phyloP scores from a whole-genome alignment of 2,888 invertebrate genomes.

The Lithophane ornitopus region DNA sequence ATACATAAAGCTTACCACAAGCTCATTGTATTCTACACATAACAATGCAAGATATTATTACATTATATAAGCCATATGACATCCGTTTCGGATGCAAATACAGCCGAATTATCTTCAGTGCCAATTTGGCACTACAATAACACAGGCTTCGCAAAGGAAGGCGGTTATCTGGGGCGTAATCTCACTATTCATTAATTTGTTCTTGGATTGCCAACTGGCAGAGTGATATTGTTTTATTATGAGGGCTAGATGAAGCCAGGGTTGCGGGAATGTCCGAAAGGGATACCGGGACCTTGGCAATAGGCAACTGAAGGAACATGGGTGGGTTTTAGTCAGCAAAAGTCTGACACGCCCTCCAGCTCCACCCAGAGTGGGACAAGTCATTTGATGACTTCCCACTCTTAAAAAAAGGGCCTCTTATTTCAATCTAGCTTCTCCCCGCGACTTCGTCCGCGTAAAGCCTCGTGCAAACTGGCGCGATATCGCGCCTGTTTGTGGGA shows the following conservation, averaged over 20 bases:
- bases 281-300: no score
- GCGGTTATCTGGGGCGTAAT: constrained; percentile 37
- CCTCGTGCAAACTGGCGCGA: no score
- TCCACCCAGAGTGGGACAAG: no score
- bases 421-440: no score
- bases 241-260: not conserved
- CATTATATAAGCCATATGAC: constrained; percentile 21
- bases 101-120: constrained; percentile 45
- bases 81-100: constrained; percentile 25
- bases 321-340: no score
- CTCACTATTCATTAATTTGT: constrained; percentile 12
- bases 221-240: constrained; percentile 5
- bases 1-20: not conserved
- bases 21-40: constrained; percentile 1
- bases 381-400: no score
- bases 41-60: constrained; percentile 33
- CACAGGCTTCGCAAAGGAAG: constrained; percentile 8
- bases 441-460: no score
- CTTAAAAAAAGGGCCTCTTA: no score
- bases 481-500: no score
- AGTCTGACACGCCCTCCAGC: no score
- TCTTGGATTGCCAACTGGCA: constrained; percentile 11
- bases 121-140: constrained; percentile 61
- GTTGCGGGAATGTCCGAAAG: no score
- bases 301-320: no score